Base-by-base conservation (phyloP, 2,888 invertebrate genomes). In the Megastigmus dorsalis region DNA sequence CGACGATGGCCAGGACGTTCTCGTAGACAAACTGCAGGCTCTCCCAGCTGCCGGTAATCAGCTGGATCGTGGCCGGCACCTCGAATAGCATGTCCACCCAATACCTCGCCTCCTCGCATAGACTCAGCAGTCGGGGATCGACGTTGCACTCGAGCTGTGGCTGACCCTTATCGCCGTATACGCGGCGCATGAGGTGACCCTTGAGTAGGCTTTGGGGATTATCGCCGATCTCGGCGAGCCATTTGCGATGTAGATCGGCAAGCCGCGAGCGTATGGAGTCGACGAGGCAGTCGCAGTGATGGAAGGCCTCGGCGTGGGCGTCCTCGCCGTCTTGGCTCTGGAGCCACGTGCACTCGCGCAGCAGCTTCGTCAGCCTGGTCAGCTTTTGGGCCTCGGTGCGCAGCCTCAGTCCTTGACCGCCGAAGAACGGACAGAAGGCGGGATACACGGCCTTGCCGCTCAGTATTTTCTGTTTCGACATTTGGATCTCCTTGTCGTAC, bases 331-430 rank as follows among this genome's bases (percentile, higher is more conserved):
- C 23, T n/a, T n/a, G n/a, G 33, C 9, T n/a, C 81, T 92, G 92
- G 66, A 93, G 92, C 95, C 96, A 97, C 45, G 92, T 91, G 0
- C 95, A 93, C 55, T 92, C 90, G 36, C 92, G 92, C 85, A 97
- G 90, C 65, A 92, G 89, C 84, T 92, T 89, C 80, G 91, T 91
- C 30, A 93, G 84, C 82, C 92, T 90, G 10, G 89, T 82, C 15
- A 95, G 86, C 13, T 92, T 88, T 73, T 92, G 91, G 82, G 93
- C 92, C 83, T 95, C 92, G 87, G 93, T 90, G 72, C 90, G 89
- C 33, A 94, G 90, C 82, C 93, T 90, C 65, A 93, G 89, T 0
- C 94, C 94, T 65, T 93, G 90, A 0, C 96, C 95, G 0, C 94
- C 91, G 83, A 91, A 93, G 55, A 92, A 91, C 0, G 95, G 95